A percentile compares a stretch with the other conserved stretches of the same genome.
These are phyloP conservation scores for Elephas maximus DNA, from an alignment of 2,113 vertebrate species.

Conservation along the genomic window DNA sequence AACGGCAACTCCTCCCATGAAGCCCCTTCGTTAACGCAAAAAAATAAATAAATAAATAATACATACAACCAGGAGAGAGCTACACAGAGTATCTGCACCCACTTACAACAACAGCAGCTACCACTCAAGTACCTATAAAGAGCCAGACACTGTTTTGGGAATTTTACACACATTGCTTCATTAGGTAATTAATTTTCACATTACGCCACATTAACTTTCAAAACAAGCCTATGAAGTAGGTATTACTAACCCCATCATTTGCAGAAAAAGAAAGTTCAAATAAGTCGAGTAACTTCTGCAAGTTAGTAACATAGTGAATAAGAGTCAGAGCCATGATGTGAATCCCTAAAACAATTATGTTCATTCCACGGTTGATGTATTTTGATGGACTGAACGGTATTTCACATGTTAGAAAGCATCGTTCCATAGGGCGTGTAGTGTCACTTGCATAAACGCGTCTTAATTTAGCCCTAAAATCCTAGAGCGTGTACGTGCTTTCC, in stretches of 20 bases:
- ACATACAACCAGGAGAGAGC: background rate
- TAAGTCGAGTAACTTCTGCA: background rate
- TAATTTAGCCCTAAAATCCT: constrained; percentile 24
- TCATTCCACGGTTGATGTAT: background rate
- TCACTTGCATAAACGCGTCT: background rate
- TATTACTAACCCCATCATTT: too few species aligned
- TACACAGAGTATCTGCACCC: background rate
- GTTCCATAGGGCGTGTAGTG: background rate
- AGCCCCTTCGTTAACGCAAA: background rate
- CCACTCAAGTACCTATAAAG: background rate
- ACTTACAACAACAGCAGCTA: background rate
- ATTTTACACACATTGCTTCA: background rate
- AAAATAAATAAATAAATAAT: background rate
- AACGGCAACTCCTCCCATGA: background rate
- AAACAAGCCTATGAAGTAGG: background rate
- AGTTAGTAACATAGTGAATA: background rate
- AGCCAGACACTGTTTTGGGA: background rate
- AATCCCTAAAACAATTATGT: background rate
- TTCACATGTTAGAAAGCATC: background rate
- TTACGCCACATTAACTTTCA: background rate
- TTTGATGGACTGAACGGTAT: background rate
- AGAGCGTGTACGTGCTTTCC: too few species aligned
- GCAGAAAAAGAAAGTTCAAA: background rate
- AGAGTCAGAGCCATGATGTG: background rate
- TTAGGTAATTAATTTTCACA: too few species aligned